Percentiles rank a stretch among this genome's conserved stretches.
These are phyloP conservation scores for Ianthella basta DNA, from an alignment of 37 sponge, comb jelly and placozoan species.

Conservation along the genomic window DNA sequence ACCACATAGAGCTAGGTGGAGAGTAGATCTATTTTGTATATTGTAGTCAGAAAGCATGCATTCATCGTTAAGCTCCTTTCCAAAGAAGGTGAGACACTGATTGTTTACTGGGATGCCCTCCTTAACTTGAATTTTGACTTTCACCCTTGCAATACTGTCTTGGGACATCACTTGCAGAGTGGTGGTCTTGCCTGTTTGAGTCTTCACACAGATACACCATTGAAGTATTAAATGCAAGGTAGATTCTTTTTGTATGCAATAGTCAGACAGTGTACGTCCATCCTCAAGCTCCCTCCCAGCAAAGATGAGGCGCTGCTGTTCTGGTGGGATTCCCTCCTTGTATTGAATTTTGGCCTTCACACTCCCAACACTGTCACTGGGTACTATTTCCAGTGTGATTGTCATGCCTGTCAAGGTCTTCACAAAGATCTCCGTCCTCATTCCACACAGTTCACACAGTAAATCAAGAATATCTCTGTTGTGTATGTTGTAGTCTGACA, in stretches of 20 bases:
- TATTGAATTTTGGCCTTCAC: neutral
- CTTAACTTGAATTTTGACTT: slow-evolving; percentile 25
- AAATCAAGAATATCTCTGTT: too few relatives aligned
- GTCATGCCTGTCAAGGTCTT: slow-evolving; percentile 4
- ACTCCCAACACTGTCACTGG: neutral
- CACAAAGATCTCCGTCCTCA: too few relatives aligned
- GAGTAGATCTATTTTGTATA: slow-evolving; percentile 38
- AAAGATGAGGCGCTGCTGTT: slow-evolving; percentile 2
- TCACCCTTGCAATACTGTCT: neutral
- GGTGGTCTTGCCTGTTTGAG: slow-evolving; percentile 30
- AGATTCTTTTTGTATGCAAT: neutral
- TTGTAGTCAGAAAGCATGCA: neutral
- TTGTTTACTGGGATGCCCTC: slow-evolving; percentile 44
- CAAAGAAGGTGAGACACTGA: slow-evolving; percentile 19
- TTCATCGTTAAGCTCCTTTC: neutral
- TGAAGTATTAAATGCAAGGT: neutral
- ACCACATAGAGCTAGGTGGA: slow-evolving; percentile 22
- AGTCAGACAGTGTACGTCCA: neutral
- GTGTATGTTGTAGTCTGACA: neutral
- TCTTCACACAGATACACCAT: neutral
- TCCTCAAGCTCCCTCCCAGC: neutral
- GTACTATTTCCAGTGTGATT: neutral
- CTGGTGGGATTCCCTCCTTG: neutral
- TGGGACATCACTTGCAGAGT: slow-evolving; percentile 17
- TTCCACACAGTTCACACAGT: too few relatives aligned